Conservation (phyloP, 2,888 invertebrate species). For the Agrypnus murinus region DNA sequence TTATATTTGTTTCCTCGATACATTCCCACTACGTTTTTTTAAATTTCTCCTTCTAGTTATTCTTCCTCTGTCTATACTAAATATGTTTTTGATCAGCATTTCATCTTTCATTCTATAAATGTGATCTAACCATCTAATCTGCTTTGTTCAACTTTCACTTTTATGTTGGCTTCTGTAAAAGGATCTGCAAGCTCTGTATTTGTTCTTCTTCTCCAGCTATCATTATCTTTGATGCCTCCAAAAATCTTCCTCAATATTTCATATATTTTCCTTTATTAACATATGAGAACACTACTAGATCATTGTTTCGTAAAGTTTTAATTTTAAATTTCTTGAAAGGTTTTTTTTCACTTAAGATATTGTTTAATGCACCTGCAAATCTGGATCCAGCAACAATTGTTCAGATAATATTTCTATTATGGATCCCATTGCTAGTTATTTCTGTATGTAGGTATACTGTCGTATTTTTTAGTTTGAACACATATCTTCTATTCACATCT, state of each 20-base stretch:
- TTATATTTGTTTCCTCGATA: neutral
- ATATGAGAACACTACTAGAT: neutral
- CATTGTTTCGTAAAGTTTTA: slow-evolving; percentile 2
- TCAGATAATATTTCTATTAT: neutral
- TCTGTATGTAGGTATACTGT: slow-evolving; percentile 4
- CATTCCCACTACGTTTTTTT: slow-evolving; percentile 4
- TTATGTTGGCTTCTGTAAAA: too few species aligned
- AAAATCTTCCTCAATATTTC: slow-evolving; percentile 7
- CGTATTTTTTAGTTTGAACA: neutral
- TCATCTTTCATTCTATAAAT: neutral
- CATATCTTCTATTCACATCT: neutral
- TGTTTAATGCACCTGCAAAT: neutral
- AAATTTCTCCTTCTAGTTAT: neutral
- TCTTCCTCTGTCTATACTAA: neutral
- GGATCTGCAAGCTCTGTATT: neutral
- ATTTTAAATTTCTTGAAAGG: neutral
- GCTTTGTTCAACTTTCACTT: neutral
- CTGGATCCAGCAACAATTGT: neutral
- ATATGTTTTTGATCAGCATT: too few species aligned
- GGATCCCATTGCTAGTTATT: slow-evolving; percentile 7
- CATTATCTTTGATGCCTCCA: neutral
- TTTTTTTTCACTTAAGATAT: slow-evolving; percentile 11
- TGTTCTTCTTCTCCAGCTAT: slow-evolving; percentile 13
- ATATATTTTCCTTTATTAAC: neutral
- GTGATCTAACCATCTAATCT: neutral